Evolutionary conservation across 2,113 vertebrate species (phyloP).

Genomic region (Channa argus): DNA sequence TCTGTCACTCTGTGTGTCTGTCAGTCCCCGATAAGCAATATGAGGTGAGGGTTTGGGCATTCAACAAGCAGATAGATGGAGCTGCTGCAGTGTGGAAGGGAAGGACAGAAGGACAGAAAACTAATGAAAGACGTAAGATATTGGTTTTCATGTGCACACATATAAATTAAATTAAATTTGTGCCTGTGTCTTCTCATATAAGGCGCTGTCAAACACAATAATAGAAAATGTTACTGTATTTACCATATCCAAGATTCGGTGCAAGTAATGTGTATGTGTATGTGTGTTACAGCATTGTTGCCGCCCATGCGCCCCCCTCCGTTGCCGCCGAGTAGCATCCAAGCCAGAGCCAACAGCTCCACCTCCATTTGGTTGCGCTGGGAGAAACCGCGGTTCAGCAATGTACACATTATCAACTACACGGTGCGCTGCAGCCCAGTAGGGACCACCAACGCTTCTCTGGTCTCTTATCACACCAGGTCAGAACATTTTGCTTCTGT

Average conservation of each 20-base stretch:
- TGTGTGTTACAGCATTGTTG: constrained; percentile 43
- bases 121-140: constrained; percentile 73
- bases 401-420: constrained; percentile 93
- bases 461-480: constrained; percentile 96
- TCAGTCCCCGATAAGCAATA: constrained; percentile 91
- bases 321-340: constrained; percentile 90
- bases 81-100: constrained; percentile 94
- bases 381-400: constrained; percentile 94
- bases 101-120: constrained; percentile 86
- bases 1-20: constrained; percentile 28
- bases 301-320: constrained; percentile 85
- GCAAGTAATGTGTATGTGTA: background rate
- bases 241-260: background rate
- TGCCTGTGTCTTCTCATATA: background rate
- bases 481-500: constrained; percentile 60
- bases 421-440: constrained; percentile 95
- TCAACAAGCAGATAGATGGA: constrained; percentile 92
- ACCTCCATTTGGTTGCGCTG: constrained; percentile 95
- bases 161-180: background rate
- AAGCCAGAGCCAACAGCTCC: constrained; percentile 92
- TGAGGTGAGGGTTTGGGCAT: constrained; percentile 93
- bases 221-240: background rate
- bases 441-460: constrained; percentile 92
- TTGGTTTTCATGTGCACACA: background rate
- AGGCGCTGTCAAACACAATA: no score